Base-by-base conservation (phyloP, 2,888 invertebrate genomes). In the Lithophane ornitopus region DNA sequence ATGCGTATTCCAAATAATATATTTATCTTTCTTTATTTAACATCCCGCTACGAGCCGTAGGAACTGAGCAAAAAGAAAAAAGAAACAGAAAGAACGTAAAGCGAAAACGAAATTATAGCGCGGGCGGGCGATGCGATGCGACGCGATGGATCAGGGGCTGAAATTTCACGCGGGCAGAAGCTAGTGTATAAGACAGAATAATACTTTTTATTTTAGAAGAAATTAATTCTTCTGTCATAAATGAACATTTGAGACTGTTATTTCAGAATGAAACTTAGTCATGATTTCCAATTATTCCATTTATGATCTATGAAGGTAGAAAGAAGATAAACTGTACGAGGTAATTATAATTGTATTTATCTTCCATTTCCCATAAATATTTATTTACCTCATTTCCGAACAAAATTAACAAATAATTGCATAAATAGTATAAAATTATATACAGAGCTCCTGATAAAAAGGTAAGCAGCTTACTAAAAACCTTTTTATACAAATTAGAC, bases 401-500 rank as follows among this genome's bases (percentile, higher is more conserved):
- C 8, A 62, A 65, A 59, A 59, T 8, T 19, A 52, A 26, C n/a
- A 34, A 58, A 80, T 12, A 9, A 7, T 74, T 39, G 8, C 16
- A 12, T 41, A 46, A 46, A 74, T 9, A 65, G 22, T 4, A 34
- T 14, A n/a, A 67, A 7, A 59, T 58, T 67, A 12, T 46, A 34
- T 68, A 41, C n/a, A 14, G 9, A 59, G 1, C 8, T 70, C 39
- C 58, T 26, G 52, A 59, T 62, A 63, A 44, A 66, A 58, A 44
- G 49, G 14, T 61, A 69, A 56, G 39, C 19, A 46, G 61, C 28
- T 22, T 56, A 70, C 78, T 28, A 67, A 62, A 49, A 56, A 41
- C 34, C n/a, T 58, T 67, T 74, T 62, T 69, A 68, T 34, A 67
- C 49, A 80, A 84, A 71, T 70, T 63, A 75, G 70, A 41, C 19